These are phyloP conservation scores for Sterrhoptilus dennistouni DNA, from an alignment of 2,113 vertebrate species.

Conservation along the genomic window DNA sequence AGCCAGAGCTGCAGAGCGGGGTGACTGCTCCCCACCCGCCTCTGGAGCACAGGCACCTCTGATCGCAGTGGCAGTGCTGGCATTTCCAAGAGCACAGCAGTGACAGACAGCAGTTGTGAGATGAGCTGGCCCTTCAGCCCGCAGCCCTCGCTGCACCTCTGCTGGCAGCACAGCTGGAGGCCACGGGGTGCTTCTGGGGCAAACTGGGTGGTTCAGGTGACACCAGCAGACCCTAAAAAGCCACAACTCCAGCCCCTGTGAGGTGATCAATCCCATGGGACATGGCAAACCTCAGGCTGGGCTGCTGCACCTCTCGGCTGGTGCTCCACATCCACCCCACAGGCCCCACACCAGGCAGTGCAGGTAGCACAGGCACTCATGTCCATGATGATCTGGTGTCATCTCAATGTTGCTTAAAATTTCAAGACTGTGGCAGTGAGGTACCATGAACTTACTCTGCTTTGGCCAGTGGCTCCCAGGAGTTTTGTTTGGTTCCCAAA, in stretches of 20 bases:
- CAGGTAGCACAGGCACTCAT: fast-evolving
- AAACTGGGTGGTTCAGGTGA: fast-evolving
- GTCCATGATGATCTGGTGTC: fast-evolving
- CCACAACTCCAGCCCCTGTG: fast-evolving
- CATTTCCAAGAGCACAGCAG: not conserved
- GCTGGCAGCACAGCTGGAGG: not conserved
- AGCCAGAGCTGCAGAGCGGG: fast-evolving
- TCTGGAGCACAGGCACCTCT: not conserved
- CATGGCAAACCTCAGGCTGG: not conserved
- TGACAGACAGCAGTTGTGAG: slow-evolving; percentile 15
- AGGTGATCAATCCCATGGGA: fast-evolving
- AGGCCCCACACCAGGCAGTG: not conserved
- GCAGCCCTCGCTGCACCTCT: fast-evolving
- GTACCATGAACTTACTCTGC: not conserved
- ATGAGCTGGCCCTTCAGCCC: slow-evolving; percentile 2
- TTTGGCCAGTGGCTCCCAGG: not conserved
- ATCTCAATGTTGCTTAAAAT: fast-evolving
- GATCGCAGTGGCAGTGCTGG: not conserved
- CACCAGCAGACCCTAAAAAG: not conserved
- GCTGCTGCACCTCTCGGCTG: fast-evolving
- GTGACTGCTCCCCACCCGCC: not conserved
- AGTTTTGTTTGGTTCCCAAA: not conserved
- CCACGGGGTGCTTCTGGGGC: fast-evolving
- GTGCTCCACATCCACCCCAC: fast-evolving
- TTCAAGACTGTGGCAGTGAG: fast-evolving